Evolutionary conservation across 2,113 vertebrate species (phyloP).

Genomic region (Eubucco bourcierii): DNA sequence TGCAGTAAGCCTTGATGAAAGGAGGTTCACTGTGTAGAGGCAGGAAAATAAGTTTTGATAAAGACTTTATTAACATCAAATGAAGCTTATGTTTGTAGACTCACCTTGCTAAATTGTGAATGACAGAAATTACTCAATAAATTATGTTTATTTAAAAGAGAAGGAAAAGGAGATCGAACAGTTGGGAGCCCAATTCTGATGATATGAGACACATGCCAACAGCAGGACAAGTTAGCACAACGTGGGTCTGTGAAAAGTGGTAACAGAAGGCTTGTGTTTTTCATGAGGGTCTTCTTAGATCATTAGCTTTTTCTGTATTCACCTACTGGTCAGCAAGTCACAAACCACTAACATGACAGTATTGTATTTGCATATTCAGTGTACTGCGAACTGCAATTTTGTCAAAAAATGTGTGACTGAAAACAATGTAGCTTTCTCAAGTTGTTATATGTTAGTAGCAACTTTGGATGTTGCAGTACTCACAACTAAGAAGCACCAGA

Average conservation of each 20-base stretch:
- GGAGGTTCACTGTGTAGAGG: background rate
- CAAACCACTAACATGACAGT: background rate
- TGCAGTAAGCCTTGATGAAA: background rate
- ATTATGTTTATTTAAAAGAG: background rate
- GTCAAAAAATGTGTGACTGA: background rate
- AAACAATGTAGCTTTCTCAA: background rate
- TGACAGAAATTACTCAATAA: background rate
- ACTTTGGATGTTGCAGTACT: background rate
- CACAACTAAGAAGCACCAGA: background rate
- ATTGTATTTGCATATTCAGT: background rate
- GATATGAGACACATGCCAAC: background rate
- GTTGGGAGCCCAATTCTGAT: background rate
- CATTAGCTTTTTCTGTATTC: background rate
- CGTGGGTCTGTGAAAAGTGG: background rate
- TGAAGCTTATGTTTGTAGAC: background rate
- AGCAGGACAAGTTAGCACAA: background rate
- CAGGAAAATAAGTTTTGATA: background rate
- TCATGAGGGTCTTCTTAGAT: background rate
- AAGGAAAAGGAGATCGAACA: background rate
- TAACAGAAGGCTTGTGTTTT: background rate
- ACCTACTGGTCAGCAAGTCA: background rate
- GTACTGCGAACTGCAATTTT: background rate
- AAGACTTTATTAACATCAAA: background rate
- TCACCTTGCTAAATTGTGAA: background rate
- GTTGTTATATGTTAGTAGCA: background rate